Percentiles rank a stretch among this genome's conserved stretches.
These are phyloP conservation scores for Lanius collurio DNA, from an alignment of 2,113 vertebrate species.

Conservation along the genomic window DNA sequence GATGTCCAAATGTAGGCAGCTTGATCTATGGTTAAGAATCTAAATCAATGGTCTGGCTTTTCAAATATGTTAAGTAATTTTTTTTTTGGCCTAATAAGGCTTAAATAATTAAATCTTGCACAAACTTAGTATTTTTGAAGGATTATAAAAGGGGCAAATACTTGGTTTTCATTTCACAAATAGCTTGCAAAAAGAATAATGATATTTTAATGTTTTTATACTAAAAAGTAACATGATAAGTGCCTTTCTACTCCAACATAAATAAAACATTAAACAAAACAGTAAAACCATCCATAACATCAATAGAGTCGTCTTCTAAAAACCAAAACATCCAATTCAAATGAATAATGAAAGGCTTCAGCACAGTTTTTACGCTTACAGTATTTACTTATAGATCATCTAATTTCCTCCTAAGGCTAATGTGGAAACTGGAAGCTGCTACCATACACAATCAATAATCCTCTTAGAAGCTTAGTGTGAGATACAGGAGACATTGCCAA, in stretches of 20 bases:
- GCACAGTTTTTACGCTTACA: slow-evolving; percentile 27
- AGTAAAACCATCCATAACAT: not conserved
- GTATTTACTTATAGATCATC: slow-evolving; percentile 48
- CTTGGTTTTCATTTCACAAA: not conserved
- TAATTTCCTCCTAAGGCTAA: slow-evolving; percentile 56
- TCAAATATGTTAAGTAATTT: not conserved
- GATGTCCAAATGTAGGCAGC: not conserved
- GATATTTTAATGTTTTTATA: not conserved
- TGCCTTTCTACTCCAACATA: not conserved
- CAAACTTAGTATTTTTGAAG: not conserved
- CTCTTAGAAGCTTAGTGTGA: slow-evolving; percentile 27
- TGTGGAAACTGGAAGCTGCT: slow-evolving; percentile 53
- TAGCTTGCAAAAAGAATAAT: not conserved
- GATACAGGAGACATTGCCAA: not conserved
- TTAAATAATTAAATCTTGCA: not conserved
- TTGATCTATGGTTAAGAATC: not conserved
- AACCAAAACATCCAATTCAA: slow-evolving; percentile 29
- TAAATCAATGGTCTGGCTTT: not conserved
- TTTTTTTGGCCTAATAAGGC: not conserved
- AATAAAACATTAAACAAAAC: slow-evolving; percentile 35
- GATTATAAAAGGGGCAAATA: not conserved
- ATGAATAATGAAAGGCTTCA: slow-evolving; percentile 51
- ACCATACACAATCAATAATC: slow-evolving; percentile 49
- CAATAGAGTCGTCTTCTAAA: slow-evolving; percentile 5
- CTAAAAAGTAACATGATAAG: not conserved